These are phyloP conservation scores for Antedon mediterranea DNA, from an alignment of 53 echinoderm and acorn worm genomes.

Conservation along the genomic window DNA sequence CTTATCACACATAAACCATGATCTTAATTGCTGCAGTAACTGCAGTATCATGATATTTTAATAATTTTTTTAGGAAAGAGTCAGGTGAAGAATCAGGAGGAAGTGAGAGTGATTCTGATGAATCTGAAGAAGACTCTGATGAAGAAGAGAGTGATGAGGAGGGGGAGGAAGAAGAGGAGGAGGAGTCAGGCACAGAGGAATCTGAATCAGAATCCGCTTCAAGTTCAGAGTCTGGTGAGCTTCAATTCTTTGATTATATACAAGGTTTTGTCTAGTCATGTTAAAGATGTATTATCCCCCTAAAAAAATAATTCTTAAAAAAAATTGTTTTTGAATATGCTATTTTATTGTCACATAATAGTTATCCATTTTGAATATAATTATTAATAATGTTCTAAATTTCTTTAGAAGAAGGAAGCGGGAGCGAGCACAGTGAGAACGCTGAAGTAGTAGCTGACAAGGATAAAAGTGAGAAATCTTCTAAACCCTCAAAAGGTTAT, in stretches of 20 bases:
- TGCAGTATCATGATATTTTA: too few relatives aligned
- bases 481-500: background rate
- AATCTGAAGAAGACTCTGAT: constrained; percentile 20
- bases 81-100: background rate
- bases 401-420: constrained; percentile 4
- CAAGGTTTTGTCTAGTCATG: too few relatives aligned
- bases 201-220: constrained; percentile 67
- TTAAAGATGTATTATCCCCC: too few relatives aligned
- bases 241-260: too few relatives aligned
- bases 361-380: too few relatives aligned
- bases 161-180: constrained; percentile 19
- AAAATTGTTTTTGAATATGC: too few relatives aligned
- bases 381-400: too few relatives aligned
- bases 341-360: too few relatives aligned
- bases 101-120: constrained; percentile 5
- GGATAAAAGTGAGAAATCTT: constrained; percentile 11
- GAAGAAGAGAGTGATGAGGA: constrained; percentile 3
- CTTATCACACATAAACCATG: too few relatives aligned
- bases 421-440: constrained; percentile 15
- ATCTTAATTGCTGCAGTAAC: too few relatives aligned
- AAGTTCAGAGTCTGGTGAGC: constrained; percentile 38
- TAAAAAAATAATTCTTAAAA: too few relatives aligned
- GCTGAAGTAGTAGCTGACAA: constrained; percentile 18
- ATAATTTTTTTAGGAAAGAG: background rate
- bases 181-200: constrained; percentile 35